These are phyloP conservation scores for Drosophila conformis DNA, from an alignment of 2,888 invertebrate species.

Conservation along the genomic window DNA sequence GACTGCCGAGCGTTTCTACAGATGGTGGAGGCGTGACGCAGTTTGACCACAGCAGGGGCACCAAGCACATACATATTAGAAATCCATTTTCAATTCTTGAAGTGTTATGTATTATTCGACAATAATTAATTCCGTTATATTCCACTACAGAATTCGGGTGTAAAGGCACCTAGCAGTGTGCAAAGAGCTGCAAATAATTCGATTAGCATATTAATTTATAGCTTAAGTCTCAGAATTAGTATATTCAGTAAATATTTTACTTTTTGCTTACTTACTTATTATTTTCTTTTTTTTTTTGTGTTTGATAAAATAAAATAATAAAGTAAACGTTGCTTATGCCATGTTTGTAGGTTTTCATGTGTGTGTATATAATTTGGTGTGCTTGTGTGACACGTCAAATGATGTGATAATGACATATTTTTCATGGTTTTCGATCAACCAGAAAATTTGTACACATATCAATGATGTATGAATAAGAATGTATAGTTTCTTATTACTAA, in stretches of 20 bases:
- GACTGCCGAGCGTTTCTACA: not conserved
- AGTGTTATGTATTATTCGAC: not conserved
- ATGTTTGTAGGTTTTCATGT: conserved; percentile 4
- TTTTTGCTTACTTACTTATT: not conserved
- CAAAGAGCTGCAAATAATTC: not conserved
- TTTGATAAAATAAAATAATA: not conserved
- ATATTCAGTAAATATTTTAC: not conserved
- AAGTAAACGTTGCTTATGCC: not conserved
- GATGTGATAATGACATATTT: conserved; percentile 13
- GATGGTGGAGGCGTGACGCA: not conserved
- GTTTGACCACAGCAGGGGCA: not conserved
- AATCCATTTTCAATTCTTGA: not conserved
- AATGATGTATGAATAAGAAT: conserved; percentile 5
- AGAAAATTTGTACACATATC: conserved; percentile 11
- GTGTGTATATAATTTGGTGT: not conserved
- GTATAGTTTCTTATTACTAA: not conserved
- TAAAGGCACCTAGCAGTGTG: not conserved
- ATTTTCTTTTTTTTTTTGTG: not conserved
- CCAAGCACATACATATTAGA: not conserved
- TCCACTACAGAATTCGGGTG: conserved; percentile 75
- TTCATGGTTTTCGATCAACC: conserved; percentile 15
- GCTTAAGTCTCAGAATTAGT: not conserved
- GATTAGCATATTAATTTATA: not conserved
- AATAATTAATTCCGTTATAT: conserved; percentile 28
- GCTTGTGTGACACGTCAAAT: conserved; percentile 5